Conservation (phyloP, 1,140 invertebrate genomes). For the Trachelipus rathkii region DNA sequence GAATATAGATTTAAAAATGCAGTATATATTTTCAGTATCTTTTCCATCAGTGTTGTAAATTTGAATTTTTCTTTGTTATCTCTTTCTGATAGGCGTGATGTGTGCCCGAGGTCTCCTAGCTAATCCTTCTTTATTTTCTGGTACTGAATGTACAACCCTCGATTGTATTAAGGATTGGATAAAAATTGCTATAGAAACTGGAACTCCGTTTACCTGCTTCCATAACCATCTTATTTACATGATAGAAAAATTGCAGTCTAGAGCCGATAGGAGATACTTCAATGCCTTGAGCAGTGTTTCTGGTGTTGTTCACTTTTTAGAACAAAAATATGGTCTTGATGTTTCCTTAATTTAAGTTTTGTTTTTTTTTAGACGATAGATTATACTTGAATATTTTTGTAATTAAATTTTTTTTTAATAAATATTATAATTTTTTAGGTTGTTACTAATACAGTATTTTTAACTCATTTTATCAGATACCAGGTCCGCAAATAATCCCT, state of each 20-base stretch:
- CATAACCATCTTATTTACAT: slow-evolving; percentile 93
- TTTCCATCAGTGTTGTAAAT: no score
- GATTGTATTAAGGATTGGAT: slow-evolving; percentile 83
- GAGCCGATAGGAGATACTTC: slow-evolving; percentile 66
- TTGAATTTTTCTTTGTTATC: neutral
- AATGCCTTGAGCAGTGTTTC: slow-evolving; percentile 68
- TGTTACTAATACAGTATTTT: no score
- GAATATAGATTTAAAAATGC: no score
- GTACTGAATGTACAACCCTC: slow-evolving; percentile 63
- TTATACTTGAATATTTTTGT: no score
- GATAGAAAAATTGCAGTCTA: slow-evolving; percentile 73
- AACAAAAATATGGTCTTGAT: slow-evolving; percentile 33
- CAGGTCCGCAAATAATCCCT: no score
- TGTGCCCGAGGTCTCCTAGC: slow-evolving; percentile 78
- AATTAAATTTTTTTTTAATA: no score
- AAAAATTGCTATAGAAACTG: slow-evolving; percentile 60
- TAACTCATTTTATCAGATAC: no score
- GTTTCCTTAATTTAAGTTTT: no score
- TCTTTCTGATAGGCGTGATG: slow-evolving; percentile 67
- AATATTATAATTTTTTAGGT: no score
- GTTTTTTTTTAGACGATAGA: no score
- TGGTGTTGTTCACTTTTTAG: slow-evolving; percentile 67
- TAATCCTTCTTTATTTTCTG: slow-evolving; percentile 85
- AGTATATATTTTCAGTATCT: no score
- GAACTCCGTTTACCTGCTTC: slow-evolving; percentile 71